Evolutionary conservation across 2,888 invertebrate genomes (phyloP), one percentile per base, ranked within the genome.

Genomic region (Synanthedon tipuliformis): DNA sequence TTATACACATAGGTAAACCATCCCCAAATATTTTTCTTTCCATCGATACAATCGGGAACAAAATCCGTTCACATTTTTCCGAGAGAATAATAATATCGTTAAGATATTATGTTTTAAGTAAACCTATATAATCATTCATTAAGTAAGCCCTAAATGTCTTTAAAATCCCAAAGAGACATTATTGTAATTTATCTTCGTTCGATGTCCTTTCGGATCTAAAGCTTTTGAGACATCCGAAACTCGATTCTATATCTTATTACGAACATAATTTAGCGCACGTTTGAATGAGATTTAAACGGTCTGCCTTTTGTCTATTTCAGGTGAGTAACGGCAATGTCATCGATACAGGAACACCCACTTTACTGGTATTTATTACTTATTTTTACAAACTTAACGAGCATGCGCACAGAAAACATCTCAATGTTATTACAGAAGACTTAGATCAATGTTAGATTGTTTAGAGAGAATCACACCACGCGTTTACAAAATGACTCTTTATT

Each of bases 321-420:
- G 86, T 87, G 86, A 86, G 87, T 87, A 87, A 87, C 86, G 87
- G 87, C 84, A 87, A 87, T 86, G 86, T 86, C 85, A 83, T 87
- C 86, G 87, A 87, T 72, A 83, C 86, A 67, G 87, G 87, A 80
- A 86, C 87, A 70, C 81, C 84, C 65, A 84, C 87, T 69, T 71
- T 87, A 71, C 84, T 87, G 87, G 87, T 87, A 87, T 77, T 77
- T 84, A 83, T 71, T 55, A 63, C 70, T 73, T 69, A 60, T 68
- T 65, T n/a, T 67, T 61, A 57, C 54, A 56, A 57, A 72, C 64
- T 70, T 62, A 34, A 34, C 34, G 34, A 65, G 78, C 78, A 79
- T 77, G 77, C 57, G 59, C 52, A 51, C 52, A 34, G 34, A 34
- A 8, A 34, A 34, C 34, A 34, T 34, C 10, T 45, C 15, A 45